Base-by-base conservation (phyloP, 2,113 vertebrate genomes). In the Anoplopoma fimbria region DNA sequence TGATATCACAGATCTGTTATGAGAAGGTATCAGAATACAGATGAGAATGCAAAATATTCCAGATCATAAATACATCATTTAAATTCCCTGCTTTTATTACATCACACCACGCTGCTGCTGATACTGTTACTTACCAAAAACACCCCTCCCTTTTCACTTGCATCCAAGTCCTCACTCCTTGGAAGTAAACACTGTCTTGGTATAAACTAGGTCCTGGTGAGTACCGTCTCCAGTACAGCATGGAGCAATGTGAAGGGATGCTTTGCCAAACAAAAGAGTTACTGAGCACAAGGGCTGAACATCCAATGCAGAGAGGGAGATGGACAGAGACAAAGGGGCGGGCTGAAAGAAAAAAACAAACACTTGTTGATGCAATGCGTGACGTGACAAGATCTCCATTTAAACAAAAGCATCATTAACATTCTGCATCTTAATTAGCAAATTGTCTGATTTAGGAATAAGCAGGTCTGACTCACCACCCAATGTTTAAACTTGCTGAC, bases 201-300 rank as follows among this genome's bases (percentile, higher is more conserved):
- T 73, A 78, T 70, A 65, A 85, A 89, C 79, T 77, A 91, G 85
- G 89, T 90, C 87, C 89, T 82, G 55, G 80, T 81, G 87, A 87
- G 92, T 89, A 87, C 91, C 74, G 91, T 95, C 95, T 93, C 95
- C 94, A 93, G 76, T 85, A 70, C 87, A 87, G 85, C 93, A 88
- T 84, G 85, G 69, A 89, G 91, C 84, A 81, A 81, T 92, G 91
- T 88, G 92, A 89, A n/a, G 75, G 76, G 91, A 87, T 84, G 85
- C 89, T 88, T 82, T 86, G 77, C 85, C 78, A 42, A 88, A 95
- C 95, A 96, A 95, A 92, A 88, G 93, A 92, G 88, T 87, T 83
- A 94, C 87, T 93, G 92, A 91, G 81, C 81, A 92, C 83, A 93
- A 87, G 85, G 67, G 75, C 81, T 89, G 77, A 91, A 86, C 83